These are phyloP conservation scores for Antrozous pallidus DNA, from an alignment of 2,797 vertebrate species.

Conservation along the genomic window DNA sequence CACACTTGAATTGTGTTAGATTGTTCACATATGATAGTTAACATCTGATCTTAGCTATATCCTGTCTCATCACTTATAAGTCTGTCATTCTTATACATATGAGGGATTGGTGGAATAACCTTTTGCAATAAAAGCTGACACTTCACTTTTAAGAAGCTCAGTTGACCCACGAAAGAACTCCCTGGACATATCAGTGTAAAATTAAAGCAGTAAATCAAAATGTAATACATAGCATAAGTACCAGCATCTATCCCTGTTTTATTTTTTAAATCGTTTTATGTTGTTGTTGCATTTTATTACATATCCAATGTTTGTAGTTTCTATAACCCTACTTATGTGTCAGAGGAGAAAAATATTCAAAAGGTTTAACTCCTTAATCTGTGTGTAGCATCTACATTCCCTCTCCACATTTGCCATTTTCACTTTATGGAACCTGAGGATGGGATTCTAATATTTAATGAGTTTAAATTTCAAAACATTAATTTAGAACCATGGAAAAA, in stretches of 20 bases:
- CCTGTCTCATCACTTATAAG: constrained; percentile 42
- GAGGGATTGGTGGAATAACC: constrained; percentile 25
- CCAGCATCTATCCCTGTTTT: constrained; percentile 25
- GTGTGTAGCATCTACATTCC: neutral
- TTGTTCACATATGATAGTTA: constrained; percentile 39
- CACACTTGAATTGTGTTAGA: constrained; percentile 16
- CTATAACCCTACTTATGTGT: neutral
- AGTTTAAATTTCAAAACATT: constrained; percentile 11
- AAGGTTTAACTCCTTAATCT: neutral
- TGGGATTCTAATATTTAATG: neutral
- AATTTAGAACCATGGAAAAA: constrained; percentile 1
- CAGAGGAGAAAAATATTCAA: neutral
- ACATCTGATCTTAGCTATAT: constrained; percentile 22
- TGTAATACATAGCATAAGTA: constrained; percentile 4
- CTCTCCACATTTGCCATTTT: neutral
- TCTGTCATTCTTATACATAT: constrained; percentile 23
- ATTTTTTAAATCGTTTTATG: constrained; percentile 42
- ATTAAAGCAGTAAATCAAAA: constrained; percentile 70
- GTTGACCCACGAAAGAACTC: constrained; percentile 55
- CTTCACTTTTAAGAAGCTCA: constrained; percentile 50
- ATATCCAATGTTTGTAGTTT: neutral
- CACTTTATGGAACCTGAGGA: constrained; percentile 13
- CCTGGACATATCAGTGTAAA: constrained; percentile 32
- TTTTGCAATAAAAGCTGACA: constrained; percentile 55
- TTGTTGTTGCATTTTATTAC: constrained; percentile 6